These are phyloP conservation scores for Ostrea denselamellosa DNA, from an alignment of 1,140 invertebrate species.

Conservation along the genomic window DNA sequence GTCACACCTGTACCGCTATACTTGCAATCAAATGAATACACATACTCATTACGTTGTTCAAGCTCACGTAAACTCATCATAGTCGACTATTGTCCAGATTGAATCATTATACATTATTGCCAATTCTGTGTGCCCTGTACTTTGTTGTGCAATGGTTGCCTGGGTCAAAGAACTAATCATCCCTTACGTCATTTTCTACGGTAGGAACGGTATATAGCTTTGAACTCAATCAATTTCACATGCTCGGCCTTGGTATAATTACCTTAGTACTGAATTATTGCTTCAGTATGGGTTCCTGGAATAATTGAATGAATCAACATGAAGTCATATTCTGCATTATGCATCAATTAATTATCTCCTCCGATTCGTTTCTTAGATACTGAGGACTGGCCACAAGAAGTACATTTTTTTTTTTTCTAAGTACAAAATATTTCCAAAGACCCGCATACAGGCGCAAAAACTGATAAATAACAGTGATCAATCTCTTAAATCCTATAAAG, in stretches of 20 bases:
- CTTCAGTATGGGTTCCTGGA: neutral
- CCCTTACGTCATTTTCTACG: neutral
- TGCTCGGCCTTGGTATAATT: conserved; percentile 14
- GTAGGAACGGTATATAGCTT: neutral
- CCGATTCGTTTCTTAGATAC: neutral
- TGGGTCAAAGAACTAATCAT: neutral
- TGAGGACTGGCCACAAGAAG: neutral
- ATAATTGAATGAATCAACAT: conserved; percentile 30
- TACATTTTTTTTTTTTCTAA: neutral
- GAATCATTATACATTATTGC: neutral
- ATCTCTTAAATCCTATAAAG: too few species aligned
- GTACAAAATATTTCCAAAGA: too few species aligned
- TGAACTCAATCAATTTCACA: conserved; percentile 36
- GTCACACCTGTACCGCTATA: neutral
- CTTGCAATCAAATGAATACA: neutral
- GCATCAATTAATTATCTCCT: neutral
- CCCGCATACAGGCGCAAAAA: too few species aligned
- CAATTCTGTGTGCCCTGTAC: neutral
- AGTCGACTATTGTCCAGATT: neutral
- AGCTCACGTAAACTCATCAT: conserved; percentile 5
- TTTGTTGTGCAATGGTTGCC: neutral
- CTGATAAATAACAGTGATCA: too few species aligned
- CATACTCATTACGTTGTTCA: neutral
- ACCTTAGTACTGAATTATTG: conserved; percentile 20
- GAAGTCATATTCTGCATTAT: conserved; percentile 5